These are phyloP conservation scores for Marasmarcha lunaedactyla DNA, from an alignment of 2,888 invertebrate genomes.

Conservation along the genomic window DNA sequence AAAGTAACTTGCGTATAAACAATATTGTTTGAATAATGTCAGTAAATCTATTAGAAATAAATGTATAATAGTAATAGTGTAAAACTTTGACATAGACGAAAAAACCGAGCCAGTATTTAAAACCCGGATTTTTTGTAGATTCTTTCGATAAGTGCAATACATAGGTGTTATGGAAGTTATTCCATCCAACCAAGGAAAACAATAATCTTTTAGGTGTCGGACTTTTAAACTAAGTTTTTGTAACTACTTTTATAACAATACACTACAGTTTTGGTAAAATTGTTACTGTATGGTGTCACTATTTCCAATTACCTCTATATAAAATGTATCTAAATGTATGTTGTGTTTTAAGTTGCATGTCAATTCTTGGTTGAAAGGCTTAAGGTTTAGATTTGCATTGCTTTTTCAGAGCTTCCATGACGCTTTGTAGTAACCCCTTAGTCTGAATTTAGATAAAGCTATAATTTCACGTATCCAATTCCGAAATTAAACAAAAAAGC, in stretches of 20 bases:
- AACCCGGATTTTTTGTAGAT: constrained; percentile 59
- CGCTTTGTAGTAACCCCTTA: neutral
- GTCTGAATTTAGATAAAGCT: too few relatives aligned
- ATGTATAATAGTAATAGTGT: neutral
- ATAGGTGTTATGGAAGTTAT: constrained; percentile 45
- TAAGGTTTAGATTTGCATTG: too few relatives aligned
- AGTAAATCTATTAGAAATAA: neutral
- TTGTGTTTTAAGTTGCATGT: constrained; percentile 6
- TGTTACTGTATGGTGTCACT: neutral
- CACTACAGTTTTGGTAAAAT: too few relatives aligned
- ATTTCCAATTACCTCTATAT: constrained; percentile 8
- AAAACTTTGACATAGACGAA: constrained; percentile 20
- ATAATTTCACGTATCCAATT: too few relatives aligned
- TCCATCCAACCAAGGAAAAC: constrained; percentile 26
- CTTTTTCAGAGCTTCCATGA: neutral
- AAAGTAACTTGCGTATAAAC: constrained; percentile 4
- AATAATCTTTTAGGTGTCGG: constrained; percentile 11
- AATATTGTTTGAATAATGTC: neutral
- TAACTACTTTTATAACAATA: too few relatives aligned
- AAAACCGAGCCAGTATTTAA: constrained; percentile 64
- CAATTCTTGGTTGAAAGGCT: too few relatives aligned
- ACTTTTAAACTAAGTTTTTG: too few relatives aligned
- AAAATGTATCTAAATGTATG: constrained; percentile 3
- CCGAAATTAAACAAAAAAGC: too few relatives aligned
- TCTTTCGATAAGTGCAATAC: constrained; percentile 56